Evolutionary conservation across 2,113 vertebrate species (phyloP), one percentile per base, ranked within the genome.

Genomic region (Chlamydotis undulata): DNA sequence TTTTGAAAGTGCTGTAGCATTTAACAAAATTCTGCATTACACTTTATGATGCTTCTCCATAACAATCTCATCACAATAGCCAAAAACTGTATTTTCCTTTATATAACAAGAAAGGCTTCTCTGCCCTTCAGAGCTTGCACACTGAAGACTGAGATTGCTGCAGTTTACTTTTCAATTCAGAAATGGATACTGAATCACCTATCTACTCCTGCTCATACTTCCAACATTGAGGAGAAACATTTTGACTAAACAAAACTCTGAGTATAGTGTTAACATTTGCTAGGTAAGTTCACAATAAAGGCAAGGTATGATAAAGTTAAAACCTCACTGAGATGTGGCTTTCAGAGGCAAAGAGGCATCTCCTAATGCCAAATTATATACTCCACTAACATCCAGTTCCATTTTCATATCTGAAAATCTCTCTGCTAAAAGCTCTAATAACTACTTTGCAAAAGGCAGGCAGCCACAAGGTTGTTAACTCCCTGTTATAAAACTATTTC

Each of bases 121-220:
- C 53, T 59, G 47, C 11, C 49, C 39, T 85, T 61, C 49, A 69
- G 29, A 80, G 19, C 24, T 65, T 77, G 26, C 41, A 69, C 14
- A 19, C 23, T 57, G 25, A 64, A 83, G 41, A 55, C 12, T 56
- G 23, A 56, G 21, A 29, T 4, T 70, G 21, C 37, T 74, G 31
- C 25, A 59, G 9, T 52, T 90, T 39, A 39, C 17, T 87, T 83
- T 41, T 43, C 53, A 76, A 45, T 29, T 52, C 52, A 71, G 43
- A 50, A 87, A 67, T 33, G 1, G 50, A 63, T 52, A 26, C 24
- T 9, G 7, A 92, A 37, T 6, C 47, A 87, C 45, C n/a, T 37
- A 11, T 19, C n/a, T 53, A 19, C 0, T 0, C 24, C 16, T 3
- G 6, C 7, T 55, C 13, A 11, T n/a, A 26, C 13, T 63, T 68